These are phyloP conservation scores for Tadarida brasiliensis DNA, from an alignment of 2,797 vertebrate species.

Conservation along the genomic window DNA sequence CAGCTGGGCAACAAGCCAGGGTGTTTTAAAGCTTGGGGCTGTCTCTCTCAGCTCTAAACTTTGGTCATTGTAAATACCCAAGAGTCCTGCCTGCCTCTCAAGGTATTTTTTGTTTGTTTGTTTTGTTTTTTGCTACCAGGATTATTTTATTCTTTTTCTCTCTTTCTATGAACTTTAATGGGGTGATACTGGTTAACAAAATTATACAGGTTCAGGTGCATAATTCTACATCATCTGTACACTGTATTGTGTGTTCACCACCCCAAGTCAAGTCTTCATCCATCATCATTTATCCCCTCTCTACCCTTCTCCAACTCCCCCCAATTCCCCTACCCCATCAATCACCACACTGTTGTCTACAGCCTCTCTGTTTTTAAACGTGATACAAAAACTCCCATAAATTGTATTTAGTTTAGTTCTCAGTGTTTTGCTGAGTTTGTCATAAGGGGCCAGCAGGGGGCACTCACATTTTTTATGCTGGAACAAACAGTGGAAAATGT, in stretches of 20 bases:
- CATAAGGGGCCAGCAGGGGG: constrained; percentile 56
- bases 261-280: neutral
- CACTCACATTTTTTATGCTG: neutral
- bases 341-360: neutral
- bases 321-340: neutral
- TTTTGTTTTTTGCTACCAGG: neutral
- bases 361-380: neutral
- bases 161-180: neutral
- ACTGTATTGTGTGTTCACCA: neutral
- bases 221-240: neutral
- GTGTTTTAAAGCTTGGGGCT: neutral
- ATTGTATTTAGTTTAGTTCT: neutral
- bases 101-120: neutral
- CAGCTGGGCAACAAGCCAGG: rapidly evolving
- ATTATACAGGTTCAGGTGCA: neutral
- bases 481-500: neutral
- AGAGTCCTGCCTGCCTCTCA: neutral
- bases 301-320: neutral
- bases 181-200: neutral
- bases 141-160: neutral
- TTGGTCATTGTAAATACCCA: neutral
- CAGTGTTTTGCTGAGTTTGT: neutral
- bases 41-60: neutral
- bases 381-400: neutral
- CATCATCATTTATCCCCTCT: neutral